Base-by-base conservation (phyloP, 2,797 vertebrate species). In the Syncerus caffer region DNA sequence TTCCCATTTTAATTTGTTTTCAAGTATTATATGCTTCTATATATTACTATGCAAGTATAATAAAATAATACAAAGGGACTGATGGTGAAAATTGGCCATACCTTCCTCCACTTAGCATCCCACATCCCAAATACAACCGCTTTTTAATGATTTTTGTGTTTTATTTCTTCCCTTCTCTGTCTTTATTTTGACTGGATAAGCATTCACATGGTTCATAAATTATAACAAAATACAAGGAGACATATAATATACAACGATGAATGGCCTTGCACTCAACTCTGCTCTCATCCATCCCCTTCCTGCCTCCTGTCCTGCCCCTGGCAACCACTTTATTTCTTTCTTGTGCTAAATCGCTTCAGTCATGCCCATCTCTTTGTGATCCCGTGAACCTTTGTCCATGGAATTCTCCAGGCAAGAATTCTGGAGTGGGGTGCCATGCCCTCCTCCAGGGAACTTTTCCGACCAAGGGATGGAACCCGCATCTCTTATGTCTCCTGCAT, bases 1-100 rank as follows among this genome's bases (percentile, higher is more conserved):
- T 88, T 92, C 90, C 71, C 38, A 31, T 71, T 92, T 87, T 76
- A 88, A 64, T 64, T 31, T 62, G 57, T 62, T 90, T 95, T 85
- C 64, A 58, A 84, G 10, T 74, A 4, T 83, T 58, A 7, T 17
- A 27, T 78, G 10, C 14, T 89, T 12, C n/a, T 71, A 12, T 71
- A 38, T 71, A 38, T 71, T 71, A n/a, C 29, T 58, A 27, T 53
- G 53, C 29, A 34, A 78, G 4, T 88, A 80, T 95, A 88, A 51
- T 93, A 85, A 57, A 90, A 57, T 74, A 57, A 67, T 45, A 38
- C 14, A 53, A 27, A 57, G 27, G 62, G n/a, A 57, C 17, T 17
- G 3, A 80, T 95, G 14, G 80, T 38, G 5, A 47, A 51, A 85
- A 85, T 14, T 7, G 29, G 13, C 17, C 7, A 29, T 58, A 19